Percentiles rank a stretch among this genome's conserved stretches.
Conservation (phyloP, 2,797 vertebrate species). For the Chrysocyon brachyurus region DNA sequence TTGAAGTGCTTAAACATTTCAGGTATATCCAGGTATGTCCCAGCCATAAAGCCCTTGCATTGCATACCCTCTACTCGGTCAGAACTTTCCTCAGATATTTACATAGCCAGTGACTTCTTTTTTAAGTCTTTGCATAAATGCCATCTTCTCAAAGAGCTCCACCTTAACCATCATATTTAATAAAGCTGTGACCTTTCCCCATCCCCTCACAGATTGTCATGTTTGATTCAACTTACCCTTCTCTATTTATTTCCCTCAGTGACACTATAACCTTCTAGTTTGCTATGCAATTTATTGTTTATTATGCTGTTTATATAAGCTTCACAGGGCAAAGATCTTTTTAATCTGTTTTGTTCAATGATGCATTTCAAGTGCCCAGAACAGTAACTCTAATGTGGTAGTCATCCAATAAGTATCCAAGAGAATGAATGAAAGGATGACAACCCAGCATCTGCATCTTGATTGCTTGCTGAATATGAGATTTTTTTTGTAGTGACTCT, state of each 20-base stretch:
- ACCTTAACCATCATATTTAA: not conserved
- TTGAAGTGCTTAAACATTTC: not conserved
- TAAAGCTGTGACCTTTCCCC: not conserved
- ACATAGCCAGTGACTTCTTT: not conserved
- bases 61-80: not conserved
- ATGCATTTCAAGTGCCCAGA: not conserved
- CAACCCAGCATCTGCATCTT: not conserved
- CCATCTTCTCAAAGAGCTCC: not conserved
- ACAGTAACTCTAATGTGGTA: not conserved
- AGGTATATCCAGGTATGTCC: not conserved
- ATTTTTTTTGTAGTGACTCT: not conserved
- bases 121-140: not conserved
- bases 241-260: not conserved
- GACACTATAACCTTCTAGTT: not conserved
- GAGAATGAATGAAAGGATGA: conserved; percentile 28
- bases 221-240: not conserved
- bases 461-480: not conserved
- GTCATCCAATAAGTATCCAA: not conserved
- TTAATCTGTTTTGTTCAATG: conserved; percentile 18
- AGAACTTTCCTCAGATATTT: not conserved
- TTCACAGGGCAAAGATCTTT: not conserved
- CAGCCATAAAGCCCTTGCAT: not conserved
- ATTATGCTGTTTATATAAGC: not conserved
- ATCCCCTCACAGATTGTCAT: not conserved
- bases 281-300: not conserved